Percentiles rank a stretch among this genome's conserved stretches.
These are phyloP conservation scores for Leptobrachium ailaonicum DNA, from an alignment of 2,113 vertebrate species.

Conservation along the genomic window DNA sequence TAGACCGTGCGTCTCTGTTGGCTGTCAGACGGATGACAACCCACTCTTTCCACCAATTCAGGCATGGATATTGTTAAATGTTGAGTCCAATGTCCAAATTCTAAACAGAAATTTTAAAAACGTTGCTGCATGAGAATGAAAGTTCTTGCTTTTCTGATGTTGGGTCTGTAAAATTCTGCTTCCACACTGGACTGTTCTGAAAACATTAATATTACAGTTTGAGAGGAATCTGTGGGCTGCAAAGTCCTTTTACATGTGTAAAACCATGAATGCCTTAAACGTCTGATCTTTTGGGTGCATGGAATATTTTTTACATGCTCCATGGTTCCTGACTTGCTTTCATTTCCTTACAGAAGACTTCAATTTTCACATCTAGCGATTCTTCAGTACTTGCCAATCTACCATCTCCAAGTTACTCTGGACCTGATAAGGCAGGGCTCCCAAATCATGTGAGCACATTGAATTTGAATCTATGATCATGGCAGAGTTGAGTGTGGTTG, in stretches of 20 bases:
- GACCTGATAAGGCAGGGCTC: slow-evolving; percentile 56
- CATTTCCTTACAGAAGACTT: slow-evolving; percentile 47
- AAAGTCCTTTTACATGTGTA: too few species aligned
- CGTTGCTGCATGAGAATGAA: too few species aligned
- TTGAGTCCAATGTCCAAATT: neutral
- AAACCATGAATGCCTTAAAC: neutral
- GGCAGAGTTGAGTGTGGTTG: too few species aligned
- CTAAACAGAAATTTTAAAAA: too few species aligned
- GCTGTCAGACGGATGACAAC: slow-evolving; percentile 89
- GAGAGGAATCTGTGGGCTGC: too few species aligned
- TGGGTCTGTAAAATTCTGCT: too few species aligned
- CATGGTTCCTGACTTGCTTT: slow-evolving; percentile 43
- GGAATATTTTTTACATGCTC: neutral
- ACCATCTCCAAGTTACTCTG: accelerated
- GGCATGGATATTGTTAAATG: slow-evolving; percentile 65
- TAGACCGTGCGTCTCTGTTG: slow-evolving; percentile 79
- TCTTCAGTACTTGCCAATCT: slow-evolving; percentile 41
- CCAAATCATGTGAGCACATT: neutral
- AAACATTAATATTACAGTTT: too few species aligned
- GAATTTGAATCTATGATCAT: too few species aligned
- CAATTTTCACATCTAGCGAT: slow-evolving; percentile 19
- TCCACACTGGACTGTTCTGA: too few species aligned
- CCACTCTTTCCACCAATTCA: slow-evolving; percentile 77
- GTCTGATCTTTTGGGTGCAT: neutral
- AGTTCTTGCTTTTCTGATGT: too few species aligned